A percentile compares a stretch with the other conserved stretches of the same genome.
These are phyloP conservation scores for Acanthoscelides obtectus DNA, from an alignment of 2,888 invertebrate species.

Conservation along the genomic window DNA sequence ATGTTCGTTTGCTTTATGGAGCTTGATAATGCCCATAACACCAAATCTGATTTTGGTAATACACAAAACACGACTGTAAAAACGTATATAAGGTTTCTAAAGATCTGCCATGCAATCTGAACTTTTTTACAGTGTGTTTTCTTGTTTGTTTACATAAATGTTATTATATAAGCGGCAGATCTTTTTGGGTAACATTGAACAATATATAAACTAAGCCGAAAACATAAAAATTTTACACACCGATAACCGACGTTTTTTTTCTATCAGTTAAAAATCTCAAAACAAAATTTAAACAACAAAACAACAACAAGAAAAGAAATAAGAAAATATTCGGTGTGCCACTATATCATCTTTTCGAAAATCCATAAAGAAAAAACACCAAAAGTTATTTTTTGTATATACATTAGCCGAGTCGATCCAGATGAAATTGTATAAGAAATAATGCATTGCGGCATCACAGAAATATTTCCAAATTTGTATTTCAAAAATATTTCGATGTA, in stretches of 20 bases:
- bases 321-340: neutral
- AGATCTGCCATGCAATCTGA: slow-evolving; percentile 19
- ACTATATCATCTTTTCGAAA: neutral
- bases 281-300: slow-evolving; percentile 17
- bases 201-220: neutral
- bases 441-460: slow-evolving; percentile 18
- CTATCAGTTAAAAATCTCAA: slow-evolving; percentile 7
- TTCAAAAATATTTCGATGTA: slow-evolving; percentile 22
- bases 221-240: slow-evolving; percentile 8
- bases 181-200: slow-evolving; percentile 12
- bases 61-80: slow-evolving; percentile 24
- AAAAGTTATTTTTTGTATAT: slow-evolving; percentile 5
- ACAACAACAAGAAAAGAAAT: neutral
- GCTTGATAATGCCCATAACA: slow-evolving; percentile 18
- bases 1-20: slow-evolving; percentile 6
- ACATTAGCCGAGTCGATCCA: slow-evolving; percentile 10
- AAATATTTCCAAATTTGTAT: slow-evolving; percentile 12
- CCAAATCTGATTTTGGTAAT: slow-evolving; percentile 12
- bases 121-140: slow-evolving; percentile 23
- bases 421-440: slow-evolving; percentile 14
- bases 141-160: slow-evolving; percentile 1
- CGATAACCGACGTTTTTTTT: slow-evolving; percentile 12
- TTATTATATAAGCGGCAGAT: slow-evolving; percentile 17
- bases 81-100: slow-evolving; percentile 12
- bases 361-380: slow-evolving; percentile 7